These are phyloP conservation scores for Phrynocephalus vlangalii DNA, from an alignment of 2,797 vertebrate genomes.

Conservation along the genomic window DNA sequence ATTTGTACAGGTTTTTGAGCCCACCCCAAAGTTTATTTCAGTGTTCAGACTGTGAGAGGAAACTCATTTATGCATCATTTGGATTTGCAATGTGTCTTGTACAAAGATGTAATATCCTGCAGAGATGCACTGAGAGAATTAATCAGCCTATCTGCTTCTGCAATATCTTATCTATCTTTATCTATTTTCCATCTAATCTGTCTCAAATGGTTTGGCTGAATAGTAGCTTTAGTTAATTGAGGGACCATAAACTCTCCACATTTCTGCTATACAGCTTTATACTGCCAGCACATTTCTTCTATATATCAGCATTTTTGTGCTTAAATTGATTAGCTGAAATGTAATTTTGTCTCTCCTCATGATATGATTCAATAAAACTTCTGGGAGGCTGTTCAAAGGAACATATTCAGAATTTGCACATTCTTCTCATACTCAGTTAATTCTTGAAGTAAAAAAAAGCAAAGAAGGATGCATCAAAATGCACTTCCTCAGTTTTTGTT, in stretches of 20 bases:
- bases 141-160: no score
- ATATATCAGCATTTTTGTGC: background rate
- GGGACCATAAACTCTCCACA: background rate
- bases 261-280: background rate
- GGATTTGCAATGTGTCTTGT: background rate
- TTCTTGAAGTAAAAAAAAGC: background rate
- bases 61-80: background rate
- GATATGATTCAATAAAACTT: background rate
- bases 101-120: background rate
- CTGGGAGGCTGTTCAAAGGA: background rate
- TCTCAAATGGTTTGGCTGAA: background rate
- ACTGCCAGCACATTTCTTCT: background rate
- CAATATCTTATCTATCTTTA: slow-evolving; percentile 1
- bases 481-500: background rate
- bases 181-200: background rate
- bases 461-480: slow-evolving; percentile 1
- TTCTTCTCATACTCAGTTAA: background rate
- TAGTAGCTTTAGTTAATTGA: background rate
- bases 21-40: background rate
- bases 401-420: background rate
- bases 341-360: background rate
- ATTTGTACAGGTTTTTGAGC: background rate
- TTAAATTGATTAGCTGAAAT: background rate
- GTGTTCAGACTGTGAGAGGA: background rate
- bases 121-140: background rate